phyloP scores from a whole-genome alignment of 2,113 vertebrate species.

The Nothoprocta pentlandii region DNA sequence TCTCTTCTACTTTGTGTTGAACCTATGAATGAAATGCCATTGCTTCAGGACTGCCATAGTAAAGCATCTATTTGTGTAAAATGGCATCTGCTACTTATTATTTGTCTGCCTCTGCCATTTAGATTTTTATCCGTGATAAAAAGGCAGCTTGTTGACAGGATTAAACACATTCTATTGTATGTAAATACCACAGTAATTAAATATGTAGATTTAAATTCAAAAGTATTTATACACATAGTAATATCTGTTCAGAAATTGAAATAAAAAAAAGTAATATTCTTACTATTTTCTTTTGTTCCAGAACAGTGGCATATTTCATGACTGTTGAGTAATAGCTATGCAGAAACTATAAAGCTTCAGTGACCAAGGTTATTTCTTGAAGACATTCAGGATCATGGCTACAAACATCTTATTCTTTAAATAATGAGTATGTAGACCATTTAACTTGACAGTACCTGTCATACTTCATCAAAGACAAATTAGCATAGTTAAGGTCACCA shows the following conservation, averaged over 20 bases:
- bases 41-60: background rate
- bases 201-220: background rate
- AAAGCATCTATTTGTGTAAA: background rate
- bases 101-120: background rate
- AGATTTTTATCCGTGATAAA: background rate
- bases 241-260: background rate
- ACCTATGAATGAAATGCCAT: background rate
- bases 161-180: background rate
- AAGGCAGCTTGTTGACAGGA: background rate
- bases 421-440: conserved; percentile 47
- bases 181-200: background rate
- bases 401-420: conserved; percentile 55
- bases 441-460: conserved; percentile 44
- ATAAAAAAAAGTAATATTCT: background rate
- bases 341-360: background rate
- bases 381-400: background rate
- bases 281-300: background rate
- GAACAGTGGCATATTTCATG: background rate
- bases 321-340: background rate
- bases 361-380: background rate
- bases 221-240: background rate
- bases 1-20: background rate
- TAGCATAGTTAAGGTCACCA: conserved; percentile 46
- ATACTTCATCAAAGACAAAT: conserved; percentile 57
- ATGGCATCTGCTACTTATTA: background rate